Evolutionary conservation across 2,113 vertebrate genomes (phyloP), one percentile per base, ranked within the genome.

Genomic region (Steatornis caripensis): DNA sequence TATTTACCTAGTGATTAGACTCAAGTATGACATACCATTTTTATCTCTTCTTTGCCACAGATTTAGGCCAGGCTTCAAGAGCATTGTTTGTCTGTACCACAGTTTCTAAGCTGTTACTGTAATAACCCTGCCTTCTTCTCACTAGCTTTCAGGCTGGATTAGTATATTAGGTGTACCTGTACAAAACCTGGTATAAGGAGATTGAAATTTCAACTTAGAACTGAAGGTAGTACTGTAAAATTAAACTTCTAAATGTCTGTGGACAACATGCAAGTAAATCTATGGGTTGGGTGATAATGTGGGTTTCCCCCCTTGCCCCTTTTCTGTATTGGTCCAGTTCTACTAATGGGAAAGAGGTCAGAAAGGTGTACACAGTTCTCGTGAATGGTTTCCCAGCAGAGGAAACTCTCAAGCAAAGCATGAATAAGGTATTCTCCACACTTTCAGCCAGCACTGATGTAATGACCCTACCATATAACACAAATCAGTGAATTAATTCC

Each of bases 401-500:
- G 37, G 15, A 91, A 70, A 54, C 24, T 71, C 83, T 87, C 60
- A 84, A 80, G 45, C 20, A 93, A 80, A 64, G 4, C n/a, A 70
- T 27, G 57, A 92, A 75, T 81, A 90, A 92, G 61, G 34, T 78
- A 77, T 64, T 82, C 49, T 77, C 54, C 30, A 11, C 18, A 19
- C 27, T 80, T 80, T 78, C 70, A 70, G 53, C 76, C 79, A 96
- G 39, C 37, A 57, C 58, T 80, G 84, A 87, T 58, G n/a, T 66
- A 89, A 91, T 49, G 30, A 85, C 54, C 57, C 64, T 91, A 78
- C 87, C 69, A 48, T 12, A 24, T 90, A 93, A 86, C 76, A 92
- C 30, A 87, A 82, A 95, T 41, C 36, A 89, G 70, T 64, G 60
- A 88, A 75, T 62, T 80, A 80, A 93, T 95, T 92, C 75, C 36